Conservation (phyloP, 2,113 vertebrate species). For the Pachypanchax playfairii region DNA sequence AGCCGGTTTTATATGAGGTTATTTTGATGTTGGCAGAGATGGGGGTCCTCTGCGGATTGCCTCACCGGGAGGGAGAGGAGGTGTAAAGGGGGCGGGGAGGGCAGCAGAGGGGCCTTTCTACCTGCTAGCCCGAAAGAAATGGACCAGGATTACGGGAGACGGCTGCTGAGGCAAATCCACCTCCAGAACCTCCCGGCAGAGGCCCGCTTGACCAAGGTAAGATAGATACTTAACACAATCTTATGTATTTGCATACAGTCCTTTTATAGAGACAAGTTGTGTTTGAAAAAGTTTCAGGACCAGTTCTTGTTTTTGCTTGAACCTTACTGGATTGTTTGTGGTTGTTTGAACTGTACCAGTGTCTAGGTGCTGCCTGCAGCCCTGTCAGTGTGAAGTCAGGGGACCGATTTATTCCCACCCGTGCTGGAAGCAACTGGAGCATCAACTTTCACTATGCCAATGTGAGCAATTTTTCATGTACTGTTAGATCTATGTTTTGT, state of each 20-base stretch:
- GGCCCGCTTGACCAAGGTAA: constrained; percentile 74
- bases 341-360: constrained; percentile 50
- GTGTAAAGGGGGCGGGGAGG: constrained; percentile 51
- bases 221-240: too few relatives aligned
- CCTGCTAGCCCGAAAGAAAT: constrained; percentile 61
- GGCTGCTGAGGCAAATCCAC: constrained; percentile 84
- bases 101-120: constrained; percentile 43
- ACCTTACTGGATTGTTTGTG: background rate
- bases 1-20: too few relatives aligned
- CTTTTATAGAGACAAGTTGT: too few relatives aligned
- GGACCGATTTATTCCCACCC: constrained; percentile 82
- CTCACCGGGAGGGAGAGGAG: constrained; percentile 54
- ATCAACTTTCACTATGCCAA: constrained; percentile 85
- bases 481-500: background rate
- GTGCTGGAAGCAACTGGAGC: constrained; percentile 85
- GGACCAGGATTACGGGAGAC: constrained; percentile 84
- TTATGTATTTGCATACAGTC: too few relatives aligned
- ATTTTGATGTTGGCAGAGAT: constrained; percentile 57
- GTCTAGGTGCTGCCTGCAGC: constrained; percentile 74
- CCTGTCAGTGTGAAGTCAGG: constrained; percentile 79
- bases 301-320: too few relatives aligned
- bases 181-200: constrained; percentile 80
- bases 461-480: constrained; percentile 52
- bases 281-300: too few relatives aligned
- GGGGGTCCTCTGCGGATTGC: constrained; percentile 57